Evolutionary conservation across 2,888 invertebrate genomes (phyloP).

Genomic region (Amiota minor): DNA sequence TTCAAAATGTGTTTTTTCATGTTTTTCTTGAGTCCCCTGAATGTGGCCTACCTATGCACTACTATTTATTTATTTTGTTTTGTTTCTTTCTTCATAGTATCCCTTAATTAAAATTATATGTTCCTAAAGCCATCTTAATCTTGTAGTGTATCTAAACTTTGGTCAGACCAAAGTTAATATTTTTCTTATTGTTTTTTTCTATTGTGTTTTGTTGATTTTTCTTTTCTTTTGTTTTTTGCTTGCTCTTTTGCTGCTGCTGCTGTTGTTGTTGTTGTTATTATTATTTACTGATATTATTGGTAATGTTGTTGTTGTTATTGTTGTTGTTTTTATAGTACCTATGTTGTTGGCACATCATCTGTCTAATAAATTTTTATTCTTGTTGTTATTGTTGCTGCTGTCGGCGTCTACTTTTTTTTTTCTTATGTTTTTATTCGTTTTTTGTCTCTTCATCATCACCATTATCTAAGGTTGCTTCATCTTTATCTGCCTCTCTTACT

Average conservation of each 20-base stretch:
- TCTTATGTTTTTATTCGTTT: constrained; percentile 1
- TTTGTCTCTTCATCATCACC: neutral
- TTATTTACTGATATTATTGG: neutral
- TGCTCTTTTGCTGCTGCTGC: constrained; percentile 25
- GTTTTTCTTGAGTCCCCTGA: too few relatives aligned
- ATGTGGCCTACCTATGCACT: too few relatives aligned
- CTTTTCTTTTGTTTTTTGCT: neutral
- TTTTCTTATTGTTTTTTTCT: neutral
- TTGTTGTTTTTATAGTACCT: constrained; percentile 23
- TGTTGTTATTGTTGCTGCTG: constrained; percentile 19
- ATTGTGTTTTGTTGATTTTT: constrained; percentile 22
- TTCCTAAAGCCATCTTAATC: too few relatives aligned
- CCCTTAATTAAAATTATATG: too few relatives aligned
- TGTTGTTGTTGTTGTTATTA: constrained; percentile 36
- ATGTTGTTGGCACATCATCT: constrained; percentile 55
- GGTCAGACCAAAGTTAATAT: too few relatives aligned
- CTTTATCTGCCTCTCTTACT: neutral
- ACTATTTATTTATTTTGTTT: too few relatives aligned
- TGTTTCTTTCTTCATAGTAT: too few relatives aligned
- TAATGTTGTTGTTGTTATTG: constrained; percentile 46
- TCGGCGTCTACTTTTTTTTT: neutral
- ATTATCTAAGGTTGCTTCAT: neutral
- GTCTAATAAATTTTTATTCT: constrained; percentile 57
- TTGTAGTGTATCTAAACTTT: too few relatives aligned
- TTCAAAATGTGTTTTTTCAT: too few relatives aligned